These are phyloP conservation scores for Sebastes oblongus DNA, from an alignment of 2,797 vertebrate species.

Conservation along the genomic window DNA sequence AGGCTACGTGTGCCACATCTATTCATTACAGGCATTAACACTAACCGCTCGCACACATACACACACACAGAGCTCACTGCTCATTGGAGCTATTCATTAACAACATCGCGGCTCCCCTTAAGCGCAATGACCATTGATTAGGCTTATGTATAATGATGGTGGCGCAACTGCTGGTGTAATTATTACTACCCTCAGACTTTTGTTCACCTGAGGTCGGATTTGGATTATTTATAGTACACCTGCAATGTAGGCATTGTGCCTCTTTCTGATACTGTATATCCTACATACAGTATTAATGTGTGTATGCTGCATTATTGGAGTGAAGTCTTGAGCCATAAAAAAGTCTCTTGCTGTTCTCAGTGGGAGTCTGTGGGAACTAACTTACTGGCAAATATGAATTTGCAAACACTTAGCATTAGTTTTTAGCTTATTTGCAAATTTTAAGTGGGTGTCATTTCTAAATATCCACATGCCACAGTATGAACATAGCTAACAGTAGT, in stretches of 20 bases:
- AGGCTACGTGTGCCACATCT: constrained; percentile 55
- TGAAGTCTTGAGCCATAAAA: neutral
- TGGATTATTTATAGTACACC: neutral
- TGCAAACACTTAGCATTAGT: neutral
- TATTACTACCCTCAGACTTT: constrained; percentile 46
- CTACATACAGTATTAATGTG: neutral
- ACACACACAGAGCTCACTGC: constrained; percentile 11
- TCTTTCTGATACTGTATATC: neutral
- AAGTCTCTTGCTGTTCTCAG: neutral
- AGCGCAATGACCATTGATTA: constrained; percentile 72
- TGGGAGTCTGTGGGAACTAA: neutral
- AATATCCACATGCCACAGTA: neutral
- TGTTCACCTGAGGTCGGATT: constrained; percentile 17
- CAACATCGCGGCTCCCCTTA: constrained; percentile 53
- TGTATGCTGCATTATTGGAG: neutral
- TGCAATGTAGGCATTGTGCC: neutral
- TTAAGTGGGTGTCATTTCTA: neutral
- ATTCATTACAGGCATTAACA: constrained; percentile 67
- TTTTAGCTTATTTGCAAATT: neutral
- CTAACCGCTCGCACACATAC: constrained; percentile 19
- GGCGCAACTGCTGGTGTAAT: constrained; percentile 49
- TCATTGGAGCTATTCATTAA: constrained; percentile 67
- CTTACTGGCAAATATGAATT: neutral
- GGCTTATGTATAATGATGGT: constrained; percentile 60
- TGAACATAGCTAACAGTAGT: neutral